These are phyloP conservation scores for Scaptomyza flava DNA, from an alignment of 2,888 invertebrate genomes.

Conservation along the genomic window DNA sequence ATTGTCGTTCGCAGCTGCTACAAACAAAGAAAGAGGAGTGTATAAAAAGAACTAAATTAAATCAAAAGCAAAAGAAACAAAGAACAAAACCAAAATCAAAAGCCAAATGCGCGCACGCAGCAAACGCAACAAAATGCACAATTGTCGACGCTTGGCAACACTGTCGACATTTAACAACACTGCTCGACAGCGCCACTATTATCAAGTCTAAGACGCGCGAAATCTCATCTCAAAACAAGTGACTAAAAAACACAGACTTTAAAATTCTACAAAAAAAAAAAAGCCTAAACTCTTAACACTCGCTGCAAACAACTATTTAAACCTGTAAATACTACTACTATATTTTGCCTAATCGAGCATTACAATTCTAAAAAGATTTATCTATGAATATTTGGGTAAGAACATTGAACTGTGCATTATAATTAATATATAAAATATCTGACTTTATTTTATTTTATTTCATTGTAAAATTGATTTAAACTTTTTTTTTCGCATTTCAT, in stretches of 20 bases:
- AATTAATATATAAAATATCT: no score
- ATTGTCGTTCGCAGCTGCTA: constrained; percentile 62
- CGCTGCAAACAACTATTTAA: constrained; percentile 14
- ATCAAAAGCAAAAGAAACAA: constrained; percentile 14
- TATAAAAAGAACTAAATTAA: constrained; percentile 10
- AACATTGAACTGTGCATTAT: neutral
- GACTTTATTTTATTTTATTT: neutral
- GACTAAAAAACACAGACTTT: constrained; percentile 35
- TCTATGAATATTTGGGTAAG: constrained; percentile 85
- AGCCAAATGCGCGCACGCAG: constrained; percentile 72
- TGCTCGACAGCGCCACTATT: constrained; percentile 52
- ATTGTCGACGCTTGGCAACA: constrained; percentile 64
- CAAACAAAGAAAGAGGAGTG: constrained; percentile 47
- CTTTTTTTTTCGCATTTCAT: no score
- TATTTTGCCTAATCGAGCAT: constrained; percentile 50
- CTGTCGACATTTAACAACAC: constrained; percentile 61
- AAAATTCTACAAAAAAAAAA: constrained; percentile 14
- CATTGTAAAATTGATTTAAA: neutral
- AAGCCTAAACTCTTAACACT: constrained; percentile 25
- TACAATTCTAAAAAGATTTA: constrained; percentile 49
- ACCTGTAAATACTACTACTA: constrained; percentile 15
- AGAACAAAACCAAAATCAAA: constrained; percentile 32
- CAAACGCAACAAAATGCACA: constrained; percentile 76
- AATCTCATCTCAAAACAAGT: constrained; percentile 22
- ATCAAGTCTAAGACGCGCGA: constrained; percentile 45